Evolutionary conservation across 2,113 vertebrate genomes (phyloP).

Genomic region (Chamaea fasciata): DNA sequence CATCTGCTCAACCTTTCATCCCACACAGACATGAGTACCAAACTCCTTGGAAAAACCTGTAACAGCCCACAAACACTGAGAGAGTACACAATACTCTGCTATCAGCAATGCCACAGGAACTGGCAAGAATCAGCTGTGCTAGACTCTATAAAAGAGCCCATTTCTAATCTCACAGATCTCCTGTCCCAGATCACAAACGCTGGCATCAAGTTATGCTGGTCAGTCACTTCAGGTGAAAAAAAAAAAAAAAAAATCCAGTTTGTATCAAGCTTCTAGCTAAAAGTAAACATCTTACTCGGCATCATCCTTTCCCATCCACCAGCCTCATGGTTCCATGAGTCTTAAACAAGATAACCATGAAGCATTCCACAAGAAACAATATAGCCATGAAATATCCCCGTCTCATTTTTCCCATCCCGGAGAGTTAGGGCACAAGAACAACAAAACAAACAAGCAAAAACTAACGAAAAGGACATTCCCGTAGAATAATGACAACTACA

Average conservation of each 20-base stretch:
- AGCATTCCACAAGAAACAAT: neutral
- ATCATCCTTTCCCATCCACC: neutral
- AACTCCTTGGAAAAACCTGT: neutral
- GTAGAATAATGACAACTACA: neutral
- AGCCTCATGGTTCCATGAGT: fast-evolving
- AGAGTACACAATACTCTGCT: neutral
- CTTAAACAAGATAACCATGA: neutral
- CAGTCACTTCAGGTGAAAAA: neutral
- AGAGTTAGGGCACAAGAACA: neutral
- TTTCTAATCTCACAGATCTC: neutral
- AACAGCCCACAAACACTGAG: neutral
- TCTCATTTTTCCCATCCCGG: neutral
- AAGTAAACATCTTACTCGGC: neutral
- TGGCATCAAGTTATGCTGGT: neutral
- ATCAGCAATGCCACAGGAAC: neutral
- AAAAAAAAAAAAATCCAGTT: neutral
- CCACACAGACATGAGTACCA: neutral
- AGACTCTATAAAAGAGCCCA: neutral
- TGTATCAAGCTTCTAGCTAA: neutral
- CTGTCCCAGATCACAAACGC: neutral
- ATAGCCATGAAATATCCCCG: neutral
- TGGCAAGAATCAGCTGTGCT: neutral
- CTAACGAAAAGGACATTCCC: neutral
- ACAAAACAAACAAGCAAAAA: neutral
- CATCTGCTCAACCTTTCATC: neutral